Evolutionary conservation across 2,113 vertebrate genomes (phyloP).

Genomic region (Caranx ignobilis): DNA sequence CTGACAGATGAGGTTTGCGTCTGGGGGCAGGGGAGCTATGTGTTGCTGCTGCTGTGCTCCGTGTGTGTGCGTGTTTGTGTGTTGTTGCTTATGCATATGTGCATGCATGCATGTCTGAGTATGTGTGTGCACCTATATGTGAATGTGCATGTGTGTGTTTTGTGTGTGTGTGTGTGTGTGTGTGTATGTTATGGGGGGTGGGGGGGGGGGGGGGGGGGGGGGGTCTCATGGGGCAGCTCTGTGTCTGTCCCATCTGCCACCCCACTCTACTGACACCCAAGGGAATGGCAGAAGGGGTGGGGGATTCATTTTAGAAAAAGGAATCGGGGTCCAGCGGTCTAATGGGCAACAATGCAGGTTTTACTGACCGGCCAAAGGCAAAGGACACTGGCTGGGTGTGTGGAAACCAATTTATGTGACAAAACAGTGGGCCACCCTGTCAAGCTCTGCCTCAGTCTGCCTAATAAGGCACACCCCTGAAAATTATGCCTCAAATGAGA

Average conservation of each 20-base stretch:
- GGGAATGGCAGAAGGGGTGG: constrained; percentile 81
- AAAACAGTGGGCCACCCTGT: constrained; percentile 72
- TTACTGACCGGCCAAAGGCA: constrained; percentile 77
- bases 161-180: constrained; percentile 43
- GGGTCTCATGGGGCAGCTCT: constrained; percentile 83
- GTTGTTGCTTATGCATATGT: constrained; percentile 48
- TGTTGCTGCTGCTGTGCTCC: constrained; percentile 53
- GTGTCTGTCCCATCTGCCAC: constrained; percentile 87
- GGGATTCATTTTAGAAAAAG: constrained; percentile 78
- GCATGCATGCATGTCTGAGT: constrained; percentile 50
- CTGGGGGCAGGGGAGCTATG: constrained; percentile 68
- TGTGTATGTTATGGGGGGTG: constrained; percentile 57
- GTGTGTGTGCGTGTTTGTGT: constrained; percentile 26
- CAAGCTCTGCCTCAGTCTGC: constrained; percentile 60
- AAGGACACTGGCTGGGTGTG: constrained; percentile 71
- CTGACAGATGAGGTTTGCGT: constrained; percentile 81
- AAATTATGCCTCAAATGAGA: constrained; percentile 69
- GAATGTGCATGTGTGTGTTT: constrained; percentile 17
- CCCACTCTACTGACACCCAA: constrained; percentile 85
- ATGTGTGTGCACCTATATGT: constrained; percentile 55
- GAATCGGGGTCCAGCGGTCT: constrained; percentile 75
- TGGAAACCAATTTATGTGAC: constrained; percentile 78
- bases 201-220: constrained; percentile 48
- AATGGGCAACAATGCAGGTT: constrained; percentile 82
- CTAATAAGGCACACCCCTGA: constrained; percentile 76